Conservation (phyloP, 2,888 invertebrate genomes). For the Oligia fasciuncula region DNA sequence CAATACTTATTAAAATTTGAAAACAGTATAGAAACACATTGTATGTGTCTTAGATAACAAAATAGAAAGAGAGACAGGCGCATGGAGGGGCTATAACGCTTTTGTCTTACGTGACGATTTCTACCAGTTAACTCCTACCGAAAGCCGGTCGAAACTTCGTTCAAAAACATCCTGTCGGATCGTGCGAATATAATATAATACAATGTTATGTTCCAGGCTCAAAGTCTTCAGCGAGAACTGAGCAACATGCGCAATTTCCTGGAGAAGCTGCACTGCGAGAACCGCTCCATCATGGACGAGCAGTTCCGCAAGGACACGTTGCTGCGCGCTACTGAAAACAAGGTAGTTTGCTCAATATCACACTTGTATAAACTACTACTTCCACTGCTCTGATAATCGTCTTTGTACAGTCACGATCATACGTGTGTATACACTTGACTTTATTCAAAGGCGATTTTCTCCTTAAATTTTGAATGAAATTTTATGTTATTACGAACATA, state of each 20-base stretch:
- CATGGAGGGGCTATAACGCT: background rate
- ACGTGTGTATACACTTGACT: too few relatives aligned
- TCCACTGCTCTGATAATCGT: background rate
- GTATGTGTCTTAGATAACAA: background rate
- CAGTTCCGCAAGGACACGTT: constrained; percentile 79
- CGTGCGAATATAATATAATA: background rate
- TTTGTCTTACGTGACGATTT: background rate
- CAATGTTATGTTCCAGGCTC: constrained; percentile 73
- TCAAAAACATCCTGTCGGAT: background rate
- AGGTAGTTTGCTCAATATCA: constrained; percentile 68
- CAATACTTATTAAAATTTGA: background rate
- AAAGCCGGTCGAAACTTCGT: too few relatives aligned
- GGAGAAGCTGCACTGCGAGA: constrained; percentile 82
- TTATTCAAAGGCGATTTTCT: too few relatives aligned
- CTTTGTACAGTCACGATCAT: too few relatives aligned
- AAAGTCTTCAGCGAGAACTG: constrained; percentile 86
- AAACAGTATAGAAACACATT: background rate
- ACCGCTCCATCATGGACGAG: constrained; percentile 80
- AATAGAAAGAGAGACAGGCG: background rate
- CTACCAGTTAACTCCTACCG: too few relatives aligned
- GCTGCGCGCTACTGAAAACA: constrained; percentile 72
- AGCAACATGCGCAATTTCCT: constrained; percentile 79
- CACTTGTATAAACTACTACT: background rate
- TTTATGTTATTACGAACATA: too few relatives aligned
- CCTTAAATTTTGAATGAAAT: too few relatives aligned